These are phyloP conservation scores for Protula sp. DNA, from an alignment of 2,888 invertebrate species.

Conservation along the genomic window DNA sequence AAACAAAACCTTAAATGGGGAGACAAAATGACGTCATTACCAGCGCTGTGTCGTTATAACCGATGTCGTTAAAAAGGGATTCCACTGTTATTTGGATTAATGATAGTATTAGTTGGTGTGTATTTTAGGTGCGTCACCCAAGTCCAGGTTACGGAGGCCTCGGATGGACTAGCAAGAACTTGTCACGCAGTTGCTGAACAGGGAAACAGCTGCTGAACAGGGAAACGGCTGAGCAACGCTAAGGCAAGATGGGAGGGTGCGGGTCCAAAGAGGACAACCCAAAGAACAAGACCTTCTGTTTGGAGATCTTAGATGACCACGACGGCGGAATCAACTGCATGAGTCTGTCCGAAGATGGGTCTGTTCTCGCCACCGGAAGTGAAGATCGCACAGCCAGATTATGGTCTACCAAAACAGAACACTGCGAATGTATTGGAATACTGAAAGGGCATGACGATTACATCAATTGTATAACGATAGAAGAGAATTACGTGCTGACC, in stretches of 20 bases:
- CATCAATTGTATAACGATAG: slow-evolving; percentile 55
- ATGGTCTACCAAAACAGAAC: slow-evolving; percentile 55
- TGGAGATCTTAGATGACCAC: slow-evolving; percentile 27
- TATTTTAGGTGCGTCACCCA: too few relatives aligned
- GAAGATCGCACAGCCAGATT: slow-evolving; percentile 56
- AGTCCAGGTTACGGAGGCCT: too few relatives aligned
- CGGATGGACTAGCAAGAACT: too few relatives aligned
- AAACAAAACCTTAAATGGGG: too few relatives aligned
- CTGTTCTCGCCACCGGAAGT: slow-evolving; percentile 56
- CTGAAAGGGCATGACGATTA: slow-evolving; percentile 55
- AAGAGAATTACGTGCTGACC: slow-evolving; percentile 55
- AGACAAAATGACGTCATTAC: too few relatives aligned
- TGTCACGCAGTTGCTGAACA: too few relatives aligned
- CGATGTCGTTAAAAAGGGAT: too few relatives aligned
- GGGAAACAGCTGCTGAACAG: too few relatives aligned
- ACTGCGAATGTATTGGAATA: slow-evolving; percentile 56
- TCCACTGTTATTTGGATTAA: too few relatives aligned
- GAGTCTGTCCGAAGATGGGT: slow-evolving; percentile 56
- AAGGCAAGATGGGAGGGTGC: slow-evolving; percentile 10
- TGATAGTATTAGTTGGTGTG: too few relatives aligned
- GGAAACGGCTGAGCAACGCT: too few relatives aligned
- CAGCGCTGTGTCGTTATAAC: too few relatives aligned
- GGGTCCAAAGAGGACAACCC: slow-evolving; percentile 2
- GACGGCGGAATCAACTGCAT: slow-evolving; percentile 56
- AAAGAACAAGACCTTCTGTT: slow-evolving; percentile 14